Evolutionary conservation across 2,888 invertebrate genomes (phyloP), one percentile per base, ranked within the genome.

Genomic region (Hypercompe scribonia): DNA sequence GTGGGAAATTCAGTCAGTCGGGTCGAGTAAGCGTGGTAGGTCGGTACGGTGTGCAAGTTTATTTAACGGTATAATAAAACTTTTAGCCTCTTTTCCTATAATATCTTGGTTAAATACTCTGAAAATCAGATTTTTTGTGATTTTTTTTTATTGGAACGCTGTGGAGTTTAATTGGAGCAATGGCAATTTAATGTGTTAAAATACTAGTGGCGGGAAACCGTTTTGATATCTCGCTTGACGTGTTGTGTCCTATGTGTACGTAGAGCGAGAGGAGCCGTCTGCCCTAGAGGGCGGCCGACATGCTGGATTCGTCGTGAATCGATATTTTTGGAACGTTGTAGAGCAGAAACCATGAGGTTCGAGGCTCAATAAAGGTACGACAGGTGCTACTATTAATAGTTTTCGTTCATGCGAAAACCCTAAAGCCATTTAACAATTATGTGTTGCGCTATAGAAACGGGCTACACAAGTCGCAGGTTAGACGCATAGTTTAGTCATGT

Each of bases 161-260:
- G 80, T 75, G 78, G 76, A 78, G 75, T 78, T 77, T 86, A 77
- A 84, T 84, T 79, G 70, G 71, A 68, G 76, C 74, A 86, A 90
- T 92, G 90, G 77, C 76, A 79, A 84, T 84, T 79, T 84, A 80
- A 90, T 90, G 93, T 93, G 93, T 86, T 91, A 86, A 92, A 94
- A 92, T 92, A 93, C 90, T 92, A 94, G 95, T 95, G 95, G 95
- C 95, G 95, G 95, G 95, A 95, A 95, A 95, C 93, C 91, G 93
- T 94, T 95, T 92, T 93, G 92, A 94, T 94, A 94, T 94, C 94
- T 94, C 92, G 92, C 92, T 92, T 95, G 95, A 94, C 95, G 94
- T 95, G 95, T 94, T 92, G 94, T 94, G 94, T 94, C 90, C 91
- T 95, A 94, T 95, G 95, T 95, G 94, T 94, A 92, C 90, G 88